Conservation (phyloP, 2,113 vertebrate species). For the Ailuropoda melanoleuca region DNA sequence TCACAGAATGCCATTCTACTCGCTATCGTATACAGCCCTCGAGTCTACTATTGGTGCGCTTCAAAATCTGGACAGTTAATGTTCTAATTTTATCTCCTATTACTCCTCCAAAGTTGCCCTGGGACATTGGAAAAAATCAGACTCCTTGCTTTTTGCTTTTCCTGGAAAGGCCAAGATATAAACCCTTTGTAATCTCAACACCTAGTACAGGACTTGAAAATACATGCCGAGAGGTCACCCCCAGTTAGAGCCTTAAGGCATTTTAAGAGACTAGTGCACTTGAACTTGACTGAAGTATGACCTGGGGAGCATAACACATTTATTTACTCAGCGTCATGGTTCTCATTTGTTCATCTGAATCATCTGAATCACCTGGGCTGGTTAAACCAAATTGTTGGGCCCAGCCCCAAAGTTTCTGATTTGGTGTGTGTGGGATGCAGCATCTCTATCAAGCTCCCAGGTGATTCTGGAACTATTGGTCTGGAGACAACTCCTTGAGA, state of each 20-base stretch:
- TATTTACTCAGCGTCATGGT: not conserved
- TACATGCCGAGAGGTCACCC: not conserved
- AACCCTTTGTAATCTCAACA: not conserved
- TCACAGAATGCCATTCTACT: not conserved
- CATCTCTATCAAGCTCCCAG: not conserved
- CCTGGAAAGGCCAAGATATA: not conserved
- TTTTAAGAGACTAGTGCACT: not conserved
- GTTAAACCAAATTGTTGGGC: not conserved
- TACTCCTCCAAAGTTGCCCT: not conserved
- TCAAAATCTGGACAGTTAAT: not conserved
- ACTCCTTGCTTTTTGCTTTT: not conserved
- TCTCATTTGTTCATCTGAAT: not conserved
- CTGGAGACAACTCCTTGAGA: not conserved
- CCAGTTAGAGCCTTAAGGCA: not conserved
- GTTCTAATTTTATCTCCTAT: not conserved
- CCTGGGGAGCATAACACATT: not conserved
- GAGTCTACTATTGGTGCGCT: not conserved
- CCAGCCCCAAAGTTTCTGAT: not conserved
- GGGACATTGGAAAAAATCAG: not conserved
- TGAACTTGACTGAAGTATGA: not conserved
- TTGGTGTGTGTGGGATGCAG: not conserved
- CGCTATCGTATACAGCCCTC: not conserved
- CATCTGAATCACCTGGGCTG: not conserved
- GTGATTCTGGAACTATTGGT: not conserved
- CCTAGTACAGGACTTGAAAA: not conserved